Base-by-base conservation (phyloP, 2,888 invertebrate species). In the Caenorhabditis sp. region DNA sequence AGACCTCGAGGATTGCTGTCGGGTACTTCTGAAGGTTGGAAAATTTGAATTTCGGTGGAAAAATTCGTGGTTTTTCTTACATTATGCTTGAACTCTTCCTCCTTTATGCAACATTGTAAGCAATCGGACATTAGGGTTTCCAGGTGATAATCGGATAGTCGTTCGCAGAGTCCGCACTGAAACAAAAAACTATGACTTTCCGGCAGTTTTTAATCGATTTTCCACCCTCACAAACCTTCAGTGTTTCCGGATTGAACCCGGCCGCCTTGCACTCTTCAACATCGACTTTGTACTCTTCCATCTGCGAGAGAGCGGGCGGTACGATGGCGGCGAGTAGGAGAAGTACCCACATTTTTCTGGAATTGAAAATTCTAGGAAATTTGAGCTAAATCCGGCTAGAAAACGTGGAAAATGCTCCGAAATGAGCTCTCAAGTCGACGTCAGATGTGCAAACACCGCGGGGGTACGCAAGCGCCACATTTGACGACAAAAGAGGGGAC, bases 1-100 rank as follows among this genome's bases (percentile, higher is more conserved):
- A 99, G 7, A 98, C 97, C 94, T 97, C 97, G 54, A 99, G 94
- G 80, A 96, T 95, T 0, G 97, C 98, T 92, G 95, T 95, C 0
- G 97, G 96, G 93, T 96, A 98, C 80, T 95, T 95, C 93, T 94
- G n/a, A n/a, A n/a, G n/a, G n/a, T n/a, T n/a, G 90, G 19, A 54
- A 68, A 90, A 90, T n/a, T 1, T 31, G 31, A 31, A 31, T 31
- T n/a, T n/a, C n/a, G n/a, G n/a, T 16, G 12, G 44, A 19, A 38
- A 51, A 44, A 38, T 31, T 51, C n/a, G n/a, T n/a, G n/a, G n/a
- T n/a, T 31, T 63, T 44, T 31, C 59, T 61, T 31, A 90, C 90
- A 70, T 89, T 88, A 75, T 91, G 90, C 63, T 85, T 83, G 19
- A 86, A 70, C 26, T 87, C 87, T 28, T 88, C 86, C 47, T 91